Percentiles rank a stretch among this genome's conserved stretches.
phyloP scores from a whole-genome alignment of 2,888 invertebrate species.

The Campoplex nolae region DNA sequence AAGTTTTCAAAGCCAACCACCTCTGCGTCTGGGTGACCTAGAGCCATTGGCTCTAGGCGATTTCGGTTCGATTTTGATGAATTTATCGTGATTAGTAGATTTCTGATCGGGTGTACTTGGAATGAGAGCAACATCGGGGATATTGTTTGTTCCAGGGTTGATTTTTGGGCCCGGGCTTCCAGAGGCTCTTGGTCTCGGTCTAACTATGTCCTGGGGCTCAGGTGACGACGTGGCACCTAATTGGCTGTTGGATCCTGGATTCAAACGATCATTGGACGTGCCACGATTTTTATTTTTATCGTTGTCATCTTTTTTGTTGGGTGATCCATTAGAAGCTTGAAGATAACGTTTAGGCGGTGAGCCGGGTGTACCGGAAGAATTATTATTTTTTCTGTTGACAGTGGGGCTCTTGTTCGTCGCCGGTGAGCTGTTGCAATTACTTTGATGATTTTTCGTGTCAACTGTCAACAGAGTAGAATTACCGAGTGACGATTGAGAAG shows the following conservation, averaged over 20 bases:
- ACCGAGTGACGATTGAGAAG: constrained; percentile 7
- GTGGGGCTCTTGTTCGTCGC: background rate
- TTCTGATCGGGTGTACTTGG: constrained; percentile 69
- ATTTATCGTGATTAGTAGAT: constrained; percentile 69
- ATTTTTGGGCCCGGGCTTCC: constrained; percentile 52
- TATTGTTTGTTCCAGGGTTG: constrained; percentile 37
- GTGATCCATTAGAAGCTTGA: constrained; percentile 1
- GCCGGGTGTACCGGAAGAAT: background rate
- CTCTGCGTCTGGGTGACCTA: constrained; percentile 71
- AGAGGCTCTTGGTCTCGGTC: constrained; percentile 59
- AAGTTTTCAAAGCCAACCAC: constrained; percentile 63
- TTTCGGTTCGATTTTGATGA: constrained; percentile 72
- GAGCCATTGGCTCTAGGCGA: constrained; percentile 71
- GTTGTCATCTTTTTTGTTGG: background rate
- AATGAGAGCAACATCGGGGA: constrained; percentile 71
- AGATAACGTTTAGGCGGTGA: constrained; percentile 19
- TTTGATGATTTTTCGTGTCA: constrained; percentile 35
- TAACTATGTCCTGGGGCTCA: constrained; percentile 41
- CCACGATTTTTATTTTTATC: constrained; percentile 34
- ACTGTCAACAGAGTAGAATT: constrained; percentile 11
- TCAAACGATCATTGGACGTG: background rate
- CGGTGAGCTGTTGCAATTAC: background rate
- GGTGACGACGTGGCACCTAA: background rate
- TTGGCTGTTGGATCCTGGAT: constrained; percentile 9
- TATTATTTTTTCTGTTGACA: background rate